Conservation (phyloP, 2,113 vertebrate genomes). For the Myrmecophaga tridactyla region DNA sequence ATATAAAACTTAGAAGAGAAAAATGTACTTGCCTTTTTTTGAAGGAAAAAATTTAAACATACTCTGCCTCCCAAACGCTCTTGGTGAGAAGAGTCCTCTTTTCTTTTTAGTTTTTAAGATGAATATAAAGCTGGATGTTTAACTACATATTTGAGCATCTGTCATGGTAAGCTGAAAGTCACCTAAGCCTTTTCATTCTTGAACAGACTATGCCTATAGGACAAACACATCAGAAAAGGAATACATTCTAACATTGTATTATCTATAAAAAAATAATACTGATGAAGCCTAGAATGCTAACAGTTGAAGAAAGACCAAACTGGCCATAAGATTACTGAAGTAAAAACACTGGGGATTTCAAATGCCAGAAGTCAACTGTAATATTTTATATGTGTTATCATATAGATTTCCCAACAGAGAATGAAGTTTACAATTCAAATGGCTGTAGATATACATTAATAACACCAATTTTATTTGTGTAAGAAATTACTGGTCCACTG, state of each 20-base stretch:
- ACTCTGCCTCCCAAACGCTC: constrained; percentile 6
- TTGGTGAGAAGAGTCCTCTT: not conserved
- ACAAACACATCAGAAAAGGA: not conserved
- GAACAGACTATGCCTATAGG: not conserved
- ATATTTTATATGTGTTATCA: not conserved
- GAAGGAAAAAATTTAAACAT: constrained; percentile 20
- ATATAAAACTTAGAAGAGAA: constrained; percentile 5
- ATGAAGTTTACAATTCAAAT: not conserved
- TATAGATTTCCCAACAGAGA: not conserved
- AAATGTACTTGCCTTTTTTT: constrained; percentile 29
- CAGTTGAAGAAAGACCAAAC: constrained; percentile 30
- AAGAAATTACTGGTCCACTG: constrained; percentile 40
- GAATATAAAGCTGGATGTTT: not conserved
- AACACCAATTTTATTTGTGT: constrained; percentile 54
- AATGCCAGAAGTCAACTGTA: not conserved
- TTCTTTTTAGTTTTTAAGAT: not conserved
- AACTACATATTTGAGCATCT: not conserved
- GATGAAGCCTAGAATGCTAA: not conserved
- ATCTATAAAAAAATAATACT: constrained; percentile 52
- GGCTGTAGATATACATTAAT: constrained; percentile 26
- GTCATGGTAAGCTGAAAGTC: not conserved
- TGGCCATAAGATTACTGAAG: not conserved
- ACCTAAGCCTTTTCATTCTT: constrained; percentile 32
- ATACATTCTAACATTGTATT: constrained; percentile 16
- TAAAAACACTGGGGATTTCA: constrained; percentile 13